Percentiles rank a stretch among this genome's conserved stretches.
phyloP scores from a whole-genome alignment of 2,888 invertebrate genomes.

The Temnothorax unifasciatus region DNA sequence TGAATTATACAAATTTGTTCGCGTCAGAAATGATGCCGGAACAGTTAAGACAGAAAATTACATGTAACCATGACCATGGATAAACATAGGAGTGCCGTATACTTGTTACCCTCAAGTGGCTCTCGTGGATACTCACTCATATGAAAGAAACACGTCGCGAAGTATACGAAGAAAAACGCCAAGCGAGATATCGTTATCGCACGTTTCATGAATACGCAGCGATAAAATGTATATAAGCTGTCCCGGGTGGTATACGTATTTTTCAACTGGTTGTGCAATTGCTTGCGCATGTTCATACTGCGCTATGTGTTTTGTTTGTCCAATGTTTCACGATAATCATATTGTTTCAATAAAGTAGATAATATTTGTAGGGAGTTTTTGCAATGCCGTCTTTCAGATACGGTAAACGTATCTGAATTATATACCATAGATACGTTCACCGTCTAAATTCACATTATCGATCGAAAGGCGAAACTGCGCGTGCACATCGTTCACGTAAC shows the following conservation, averaged over 20 bases:
- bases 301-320: background rate
- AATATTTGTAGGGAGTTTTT: background rate
- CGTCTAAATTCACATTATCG: too few species aligned
- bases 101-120: constrained; percentile 20
- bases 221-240: constrained; percentile 49
- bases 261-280: constrained; percentile 36
- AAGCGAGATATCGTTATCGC: constrained; percentile 46
- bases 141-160: constrained; percentile 38
- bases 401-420: too few species aligned
- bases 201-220: constrained; percentile 38
- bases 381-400: too few species aligned
- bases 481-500: too few species aligned
- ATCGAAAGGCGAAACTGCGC: too few species aligned
- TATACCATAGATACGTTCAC: too few species aligned
- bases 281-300: constrained; percentile 20
- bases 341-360: background rate
- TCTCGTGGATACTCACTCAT: constrained; percentile 27
- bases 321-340: background rate
- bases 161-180: constrained; percentile 44
- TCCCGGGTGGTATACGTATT: constrained; percentile 26
- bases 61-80: background rate
- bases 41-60: background rate
- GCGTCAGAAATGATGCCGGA: background rate
- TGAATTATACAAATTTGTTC: background rate
- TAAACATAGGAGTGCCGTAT: background rate